These are phyloP conservation scores for Cinclus cinclus DNA, from an alignment of 2,113 vertebrate genomes.

Conservation along the genomic window DNA sequence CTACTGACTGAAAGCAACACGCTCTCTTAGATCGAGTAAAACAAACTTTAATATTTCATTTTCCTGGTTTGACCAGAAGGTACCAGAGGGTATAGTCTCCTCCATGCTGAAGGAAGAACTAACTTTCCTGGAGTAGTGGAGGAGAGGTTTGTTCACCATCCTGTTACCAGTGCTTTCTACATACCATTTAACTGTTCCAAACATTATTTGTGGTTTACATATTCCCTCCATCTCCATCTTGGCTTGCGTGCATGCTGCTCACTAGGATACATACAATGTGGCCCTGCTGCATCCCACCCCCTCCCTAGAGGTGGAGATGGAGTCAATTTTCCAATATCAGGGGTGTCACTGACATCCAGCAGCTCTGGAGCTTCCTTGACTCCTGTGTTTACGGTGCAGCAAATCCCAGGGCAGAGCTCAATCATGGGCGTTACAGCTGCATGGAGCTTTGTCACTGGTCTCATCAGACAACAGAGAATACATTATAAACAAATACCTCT, in stretches of 20 bases:
- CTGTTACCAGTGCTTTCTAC: background rate
- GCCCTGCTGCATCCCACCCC: background rate
- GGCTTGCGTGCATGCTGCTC: background rate
- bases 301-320: background rate
- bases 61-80: background rate
- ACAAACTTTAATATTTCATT: background rate
- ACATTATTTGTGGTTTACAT: background rate
- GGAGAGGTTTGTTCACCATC: background rate
- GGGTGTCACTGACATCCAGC: constrained; percentile 39
- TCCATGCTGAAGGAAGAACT: background rate
- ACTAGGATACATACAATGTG: rapidly evolving
- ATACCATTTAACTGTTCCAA: background rate
- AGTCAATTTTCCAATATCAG: constrained; percentile 25
- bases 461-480: background rate
- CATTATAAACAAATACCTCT: background rate
- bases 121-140: background rate
- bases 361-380: background rate
- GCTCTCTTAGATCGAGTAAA: rapidly evolving
- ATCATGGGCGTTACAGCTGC: background rate
- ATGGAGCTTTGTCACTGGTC: background rate
- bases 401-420: constrained; percentile 18
- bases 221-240: background rate
- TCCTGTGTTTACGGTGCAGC: background rate
- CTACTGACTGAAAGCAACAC: background rate
- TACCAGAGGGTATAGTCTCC: background rate